These are phyloP conservation scores for Sarcophaga subvicina DNA, from an alignment of 2,888 invertebrate genomes.

Conservation along the genomic window DNA sequence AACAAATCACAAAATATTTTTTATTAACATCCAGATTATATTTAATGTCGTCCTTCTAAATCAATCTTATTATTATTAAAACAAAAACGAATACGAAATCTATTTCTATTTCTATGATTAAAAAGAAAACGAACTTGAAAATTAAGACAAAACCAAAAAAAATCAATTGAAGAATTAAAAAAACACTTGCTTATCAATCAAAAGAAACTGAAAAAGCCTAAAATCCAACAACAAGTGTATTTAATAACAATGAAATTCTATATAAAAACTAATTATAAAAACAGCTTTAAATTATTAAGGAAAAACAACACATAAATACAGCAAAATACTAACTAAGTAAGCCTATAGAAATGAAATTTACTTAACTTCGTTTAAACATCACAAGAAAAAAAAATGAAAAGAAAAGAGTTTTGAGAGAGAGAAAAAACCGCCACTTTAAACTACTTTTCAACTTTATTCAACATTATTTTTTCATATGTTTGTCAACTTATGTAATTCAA, in stretches of 20 bases:
- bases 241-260: background rate
- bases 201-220: constrained; percentile 30
- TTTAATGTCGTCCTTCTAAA: constrained; percentile 12
- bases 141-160: background rate
- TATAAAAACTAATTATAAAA: background rate
- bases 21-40: background rate
- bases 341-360: constrained; percentile 33
- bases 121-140: too few relatives aligned
- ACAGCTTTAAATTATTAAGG: constrained; percentile 55
- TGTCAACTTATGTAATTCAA: background rate
- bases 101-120: background rate
- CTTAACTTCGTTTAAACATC: constrained; percentile 25
- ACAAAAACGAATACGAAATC: constrained; percentile 17
- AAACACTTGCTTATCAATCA: constrained; percentile 53
- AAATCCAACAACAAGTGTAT: constrained; percentile 30
- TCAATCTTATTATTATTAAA: constrained; percentile 21
- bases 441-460: background rate
- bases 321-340: background rate
- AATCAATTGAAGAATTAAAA: background rate
- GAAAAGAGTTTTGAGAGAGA: too few relatives aligned
- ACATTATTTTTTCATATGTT: constrained; percentile 8
- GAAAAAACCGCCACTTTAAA: too few relatives aligned
- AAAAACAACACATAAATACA: background rate
- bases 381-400: background rate
- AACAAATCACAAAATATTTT: constrained; percentile 13